Percentiles rank a stretch among this genome's conserved stretches.
phyloP scores from a whole-genome alignment of 2,113 vertebrate genomes.

The Hiodon alosoides region DNA sequence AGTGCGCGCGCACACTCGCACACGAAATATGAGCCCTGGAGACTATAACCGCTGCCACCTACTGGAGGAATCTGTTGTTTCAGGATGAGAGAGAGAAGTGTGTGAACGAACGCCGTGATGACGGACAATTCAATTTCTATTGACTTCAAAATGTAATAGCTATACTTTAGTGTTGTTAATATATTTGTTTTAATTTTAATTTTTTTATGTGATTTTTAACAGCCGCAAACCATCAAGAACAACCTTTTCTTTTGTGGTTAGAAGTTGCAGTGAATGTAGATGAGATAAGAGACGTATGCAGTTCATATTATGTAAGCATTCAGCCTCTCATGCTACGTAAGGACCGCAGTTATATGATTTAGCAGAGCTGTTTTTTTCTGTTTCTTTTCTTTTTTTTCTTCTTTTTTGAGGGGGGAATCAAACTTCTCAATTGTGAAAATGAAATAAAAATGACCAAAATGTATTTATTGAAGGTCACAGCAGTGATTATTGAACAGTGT shows the following conservation, averaged over 20 bases:
- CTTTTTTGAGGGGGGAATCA: not conserved
- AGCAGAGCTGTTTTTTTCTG: not conserved
- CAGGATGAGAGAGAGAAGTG: too few species aligned
- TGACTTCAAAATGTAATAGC: conserved; percentile 59
- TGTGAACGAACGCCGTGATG: conserved; percentile 49
- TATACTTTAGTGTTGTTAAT: conserved; percentile 53
- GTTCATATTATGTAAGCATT: conserved; percentile 27
- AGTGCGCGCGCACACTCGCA: conserved; percentile 44
- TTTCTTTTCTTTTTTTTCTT: not conserved
- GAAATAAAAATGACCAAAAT: conserved; percentile 58
- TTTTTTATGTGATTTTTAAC: conserved; percentile 52
- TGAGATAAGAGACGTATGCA: conserved; percentile 22
- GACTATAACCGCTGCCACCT: conserved; percentile 43
- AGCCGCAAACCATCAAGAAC: too few species aligned
- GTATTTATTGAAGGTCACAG: conserved; percentile 50
- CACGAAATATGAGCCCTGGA: conserved; percentile 32
- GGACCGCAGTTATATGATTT: conserved; percentile 20
- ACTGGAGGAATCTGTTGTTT: too few species aligned
- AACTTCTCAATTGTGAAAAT: conserved; percentile 46
- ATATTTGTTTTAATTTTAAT: conserved; percentile 57
- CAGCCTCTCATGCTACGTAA: conserved; percentile 35
- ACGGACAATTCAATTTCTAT: conserved; percentile 60
- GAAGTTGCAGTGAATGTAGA: conserved; percentile 8
- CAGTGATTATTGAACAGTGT: conserved; percentile 25
- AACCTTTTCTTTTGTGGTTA: conserved; percentile 24